phyloP scores from a whole-genome alignment of 2,797 vertebrate genomes.

The Glossophaga mutica region DNA sequence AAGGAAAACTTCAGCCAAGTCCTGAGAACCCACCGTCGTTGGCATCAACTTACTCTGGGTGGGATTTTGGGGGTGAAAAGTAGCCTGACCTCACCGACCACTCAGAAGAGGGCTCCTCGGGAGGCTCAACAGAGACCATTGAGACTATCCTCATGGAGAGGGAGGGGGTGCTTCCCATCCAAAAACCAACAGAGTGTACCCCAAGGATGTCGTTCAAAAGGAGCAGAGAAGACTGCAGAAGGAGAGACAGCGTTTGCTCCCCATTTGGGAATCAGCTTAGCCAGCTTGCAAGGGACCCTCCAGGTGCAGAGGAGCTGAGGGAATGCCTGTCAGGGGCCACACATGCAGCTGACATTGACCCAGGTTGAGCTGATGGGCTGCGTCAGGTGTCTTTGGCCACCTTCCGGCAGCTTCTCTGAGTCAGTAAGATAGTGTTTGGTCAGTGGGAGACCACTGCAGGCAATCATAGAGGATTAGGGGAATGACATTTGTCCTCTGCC shows the following conservation, averaged over 20 bases:
- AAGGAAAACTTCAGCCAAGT: background rate
- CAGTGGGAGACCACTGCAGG: background rate
- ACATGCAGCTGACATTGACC: background rate
- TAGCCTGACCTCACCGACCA: background rate
- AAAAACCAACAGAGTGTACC: background rate
- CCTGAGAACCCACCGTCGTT: background rate
- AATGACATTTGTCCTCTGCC: background rate
- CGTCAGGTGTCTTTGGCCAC: background rate
- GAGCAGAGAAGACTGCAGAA: background rate
- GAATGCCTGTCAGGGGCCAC: fast-evolving
- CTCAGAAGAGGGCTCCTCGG: background rate
- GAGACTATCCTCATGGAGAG: background rate
- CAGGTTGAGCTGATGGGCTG: background rate
- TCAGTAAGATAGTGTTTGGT: background rate
- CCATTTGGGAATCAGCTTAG: background rate
- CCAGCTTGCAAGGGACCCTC: background rate
- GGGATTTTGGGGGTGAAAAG: background rate
- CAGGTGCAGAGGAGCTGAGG: background rate
- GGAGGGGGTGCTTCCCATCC: background rate
- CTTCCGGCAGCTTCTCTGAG: background rate
- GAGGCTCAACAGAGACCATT: background rate
- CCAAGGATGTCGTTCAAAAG: background rate
- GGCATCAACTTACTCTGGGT: background rate
- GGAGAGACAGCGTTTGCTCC: background rate
- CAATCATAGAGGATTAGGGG: background rate